Evolutionary conservation across 2,888 invertebrate species (phyloP).

Genomic region (Drosophila diplacantha): DNA sequence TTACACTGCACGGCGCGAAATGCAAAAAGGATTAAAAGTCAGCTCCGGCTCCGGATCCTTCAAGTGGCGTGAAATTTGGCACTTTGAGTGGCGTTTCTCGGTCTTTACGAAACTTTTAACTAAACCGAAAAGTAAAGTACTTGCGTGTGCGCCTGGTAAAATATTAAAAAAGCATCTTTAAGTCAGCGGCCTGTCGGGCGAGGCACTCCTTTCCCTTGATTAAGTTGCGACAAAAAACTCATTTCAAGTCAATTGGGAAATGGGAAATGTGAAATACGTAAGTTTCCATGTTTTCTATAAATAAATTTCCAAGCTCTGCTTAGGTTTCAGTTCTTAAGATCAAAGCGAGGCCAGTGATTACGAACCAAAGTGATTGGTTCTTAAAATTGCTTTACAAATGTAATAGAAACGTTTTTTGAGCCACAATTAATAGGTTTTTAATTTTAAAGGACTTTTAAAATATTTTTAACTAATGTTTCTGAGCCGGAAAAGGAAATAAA

Average conservation of each 20-base stretch:
- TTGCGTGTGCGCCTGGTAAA: slow-evolving; percentile 37
- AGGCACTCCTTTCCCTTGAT: too few species aligned
- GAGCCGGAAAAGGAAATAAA: background rate
- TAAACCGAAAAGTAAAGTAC: slow-evolving; percentile 30
- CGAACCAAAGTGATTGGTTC: slow-evolving; percentile 10
- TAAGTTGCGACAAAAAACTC: background rate
- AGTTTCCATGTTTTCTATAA: slow-evolving; percentile 24
- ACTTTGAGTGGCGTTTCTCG: slow-evolving; percentile 54
- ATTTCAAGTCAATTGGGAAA: slow-evolving; percentile 12
- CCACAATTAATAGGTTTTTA: too few species aligned
- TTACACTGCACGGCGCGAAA: slow-evolving; percentile 59
- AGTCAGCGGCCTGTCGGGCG: slow-evolving; percentile 41
- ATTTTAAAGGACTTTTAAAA: background rate
- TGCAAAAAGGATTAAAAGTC: slow-evolving; percentile 66
- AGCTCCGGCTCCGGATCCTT: slow-evolving; percentile 29
- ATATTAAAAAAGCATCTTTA: slow-evolving; percentile 64
- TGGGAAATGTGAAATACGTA: background rate
- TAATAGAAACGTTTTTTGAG: background rate
- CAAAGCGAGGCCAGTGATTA: slow-evolving; percentile 3
- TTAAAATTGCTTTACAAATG: background rate
- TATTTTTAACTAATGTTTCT: background rate
- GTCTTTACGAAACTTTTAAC: slow-evolving; percentile 41
- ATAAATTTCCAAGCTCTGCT: slow-evolving; percentile 33
- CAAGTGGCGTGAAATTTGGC: slow-evolving; percentile 67
- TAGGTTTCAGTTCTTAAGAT: slow-evolving; percentile 14